These are phyloP conservation scores for Odontothrips loti DNA, from an alignment of 2,888 invertebrate species.

Conservation along the genomic window DNA sequence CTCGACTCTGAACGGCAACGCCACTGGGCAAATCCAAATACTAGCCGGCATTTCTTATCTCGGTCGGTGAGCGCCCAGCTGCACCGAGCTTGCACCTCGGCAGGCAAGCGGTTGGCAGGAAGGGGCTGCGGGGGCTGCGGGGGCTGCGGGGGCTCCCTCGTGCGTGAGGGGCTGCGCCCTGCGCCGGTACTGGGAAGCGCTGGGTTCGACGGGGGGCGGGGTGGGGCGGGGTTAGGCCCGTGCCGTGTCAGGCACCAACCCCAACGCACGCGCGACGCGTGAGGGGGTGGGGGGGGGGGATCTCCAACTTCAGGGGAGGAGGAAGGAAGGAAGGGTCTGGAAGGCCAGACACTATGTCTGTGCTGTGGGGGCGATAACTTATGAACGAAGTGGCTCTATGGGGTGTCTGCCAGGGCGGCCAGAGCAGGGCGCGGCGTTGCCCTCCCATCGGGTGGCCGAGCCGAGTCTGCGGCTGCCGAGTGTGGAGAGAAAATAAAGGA, in stretches of 20 bases:
- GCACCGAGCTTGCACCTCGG: no score
- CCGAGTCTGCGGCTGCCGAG: no score
- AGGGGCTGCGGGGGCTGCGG: no score
- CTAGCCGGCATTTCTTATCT: no score
- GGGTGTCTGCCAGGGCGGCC: neutral
- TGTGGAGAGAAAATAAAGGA: no score
- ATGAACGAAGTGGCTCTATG: neutral
- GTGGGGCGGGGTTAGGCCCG: neutral
- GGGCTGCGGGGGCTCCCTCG: no score
- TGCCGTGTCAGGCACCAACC: neutral
- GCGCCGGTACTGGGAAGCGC: neutral
- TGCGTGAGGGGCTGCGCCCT: neutral
- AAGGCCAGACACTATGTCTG: neutral
- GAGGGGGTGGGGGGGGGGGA: neutral
- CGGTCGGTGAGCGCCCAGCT: no score
- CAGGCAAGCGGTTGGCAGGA: no score
- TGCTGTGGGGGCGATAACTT: neutral
- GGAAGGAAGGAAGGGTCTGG: neutral
- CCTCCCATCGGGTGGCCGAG: no score
- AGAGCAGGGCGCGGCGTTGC: neutral
- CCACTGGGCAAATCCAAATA: no score
- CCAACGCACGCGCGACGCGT: no score
- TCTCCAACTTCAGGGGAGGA: neutral
- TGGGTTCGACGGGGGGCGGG: neutral
- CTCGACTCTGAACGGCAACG: no score